A percentile compares a stretch with the other conserved stretches of the same genome.
These are phyloP conservation scores for Sebastes nivosus DNA, from an alignment of 2,797 vertebrate species.

Conservation along the genomic window DNA sequence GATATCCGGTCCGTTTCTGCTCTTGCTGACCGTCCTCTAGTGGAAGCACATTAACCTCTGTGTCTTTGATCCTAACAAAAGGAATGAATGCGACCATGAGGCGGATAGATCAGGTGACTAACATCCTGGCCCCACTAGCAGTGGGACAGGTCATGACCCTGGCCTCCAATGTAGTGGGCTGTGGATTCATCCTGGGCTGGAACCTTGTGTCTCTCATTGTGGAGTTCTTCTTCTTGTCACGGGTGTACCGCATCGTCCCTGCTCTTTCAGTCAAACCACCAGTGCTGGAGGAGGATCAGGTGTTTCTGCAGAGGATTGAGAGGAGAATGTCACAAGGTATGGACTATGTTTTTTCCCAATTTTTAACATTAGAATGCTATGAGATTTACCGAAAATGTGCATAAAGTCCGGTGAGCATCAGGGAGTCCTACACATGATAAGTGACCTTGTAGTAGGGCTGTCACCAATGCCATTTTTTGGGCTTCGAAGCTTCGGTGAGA, in stretches of 20 bases:
- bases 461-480: too few relatives aligned
- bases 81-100: constrained; percentile 84
- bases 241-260: constrained; percentile 84
- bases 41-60: constrained; percentile 45
- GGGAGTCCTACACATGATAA: background rate
- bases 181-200: constrained; percentile 88
- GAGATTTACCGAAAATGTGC: background rate
- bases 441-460: background rate
- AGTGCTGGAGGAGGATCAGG: constrained; percentile 54
- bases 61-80: constrained; percentile 68
- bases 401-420: background rate
- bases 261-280: constrained; percentile 82
- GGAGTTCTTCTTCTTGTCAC: constrained; percentile 87
- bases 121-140: constrained; percentile 83
- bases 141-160: constrained; percentile 86
- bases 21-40: constrained; percentile 3
- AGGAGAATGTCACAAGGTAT: constrained; percentile 74
- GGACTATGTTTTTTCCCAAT: background rate
- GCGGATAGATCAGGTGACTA: constrained; percentile 86
- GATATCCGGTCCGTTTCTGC: background rate
- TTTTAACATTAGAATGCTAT: background rate
- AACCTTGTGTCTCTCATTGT: constrained; percentile 86
- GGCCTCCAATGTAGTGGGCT: constrained; percentile 85
- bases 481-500: too few relatives aligned
- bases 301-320: constrained; percentile 72